Evolutionary conservation across 2,888 invertebrate species (phyloP).

Genomic region (Diaphora mendica): DNA sequence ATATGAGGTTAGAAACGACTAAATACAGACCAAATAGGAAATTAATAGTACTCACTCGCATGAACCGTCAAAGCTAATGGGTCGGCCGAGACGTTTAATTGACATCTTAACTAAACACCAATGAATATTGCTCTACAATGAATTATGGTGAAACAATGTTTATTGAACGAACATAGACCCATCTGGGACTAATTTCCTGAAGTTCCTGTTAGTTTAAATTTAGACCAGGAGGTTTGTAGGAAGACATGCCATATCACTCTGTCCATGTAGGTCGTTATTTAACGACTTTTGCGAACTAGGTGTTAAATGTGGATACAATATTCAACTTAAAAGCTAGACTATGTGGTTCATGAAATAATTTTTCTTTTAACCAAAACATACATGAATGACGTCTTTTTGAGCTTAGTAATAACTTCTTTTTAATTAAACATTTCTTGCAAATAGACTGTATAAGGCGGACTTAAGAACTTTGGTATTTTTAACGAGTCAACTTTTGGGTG

Average conservation of each 20-base stretch:
- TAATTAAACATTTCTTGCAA: too few species aligned
- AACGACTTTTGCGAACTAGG: neutral
- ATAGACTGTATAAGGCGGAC: too few species aligned
- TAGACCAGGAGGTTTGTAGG: neutral
- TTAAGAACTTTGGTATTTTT: too few species aligned
- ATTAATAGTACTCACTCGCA: neutral
- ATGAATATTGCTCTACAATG: neutral
- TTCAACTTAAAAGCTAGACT: neutral
- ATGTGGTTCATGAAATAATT: neutral
- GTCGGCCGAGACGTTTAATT: neutral
- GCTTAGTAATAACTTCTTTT: too few species aligned
- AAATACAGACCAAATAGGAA: neutral
- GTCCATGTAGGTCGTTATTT: too few species aligned
- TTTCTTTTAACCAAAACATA: neutral
- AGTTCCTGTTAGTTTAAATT: neutral
- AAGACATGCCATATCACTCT: neutral
- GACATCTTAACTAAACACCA: neutral
- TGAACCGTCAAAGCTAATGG: constrained; percentile 2
- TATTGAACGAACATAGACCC: neutral
- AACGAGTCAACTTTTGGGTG: too few species aligned
- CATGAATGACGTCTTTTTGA: too few species aligned
- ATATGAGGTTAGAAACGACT: neutral
- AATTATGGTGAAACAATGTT: neutral
- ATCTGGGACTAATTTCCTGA: neutral
- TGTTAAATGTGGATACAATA: neutral